Percentiles rank a stretch among this genome's conserved stretches.
Evolutionary conservation across 2,113 vertebrate genomes (phyloP).

Genomic region (Reinhardtius hippoglossoides): DNA sequence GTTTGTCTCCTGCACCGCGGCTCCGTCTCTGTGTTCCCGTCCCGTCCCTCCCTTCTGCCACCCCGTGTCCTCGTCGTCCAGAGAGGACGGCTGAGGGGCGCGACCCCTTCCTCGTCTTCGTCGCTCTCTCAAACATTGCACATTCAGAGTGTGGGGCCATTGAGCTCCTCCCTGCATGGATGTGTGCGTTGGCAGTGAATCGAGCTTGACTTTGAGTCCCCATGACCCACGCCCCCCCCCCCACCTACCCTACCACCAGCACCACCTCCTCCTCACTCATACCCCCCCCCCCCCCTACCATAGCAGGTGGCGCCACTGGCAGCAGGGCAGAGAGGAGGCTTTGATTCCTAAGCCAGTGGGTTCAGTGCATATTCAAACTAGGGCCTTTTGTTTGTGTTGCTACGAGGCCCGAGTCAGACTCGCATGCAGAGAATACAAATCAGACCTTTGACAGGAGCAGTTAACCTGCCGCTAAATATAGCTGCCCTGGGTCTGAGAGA

Average conservation of each 20-base stretch:
- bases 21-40: constrained; percentile 40
- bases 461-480: constrained; percentile 86
- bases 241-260: not conserved
- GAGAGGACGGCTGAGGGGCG: constrained; percentile 15
- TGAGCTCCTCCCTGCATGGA: constrained; percentile 44
- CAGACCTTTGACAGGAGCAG: constrained; percentile 84
- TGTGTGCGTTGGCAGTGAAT: constrained; percentile 59
- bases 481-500: constrained; percentile 75
- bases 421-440: constrained; percentile 85
- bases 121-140: constrained; percentile 30
- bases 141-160: constrained; percentile 47
- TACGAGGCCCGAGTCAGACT: constrained; percentile 76
- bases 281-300: constrained; percentile 44
- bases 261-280: constrained; percentile 14
- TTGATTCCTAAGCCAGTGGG: constrained; percentile 80
- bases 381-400: constrained; percentile 82
- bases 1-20: constrained; percentile 36
- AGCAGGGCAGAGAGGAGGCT: constrained; percentile 77
- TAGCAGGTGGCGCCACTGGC: constrained; percentile 81
- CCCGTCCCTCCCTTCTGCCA: constrained; percentile 36
- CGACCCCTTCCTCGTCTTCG: constrained; percentile 31
- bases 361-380: constrained; percentile 81
- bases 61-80: constrained; percentile 30
- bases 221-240: not conserved
- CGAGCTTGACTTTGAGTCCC: constrained; percentile 66